Evolutionary conservation across 2,888 invertebrate species (phyloP).

Genomic region (Axea sp.): DNA sequence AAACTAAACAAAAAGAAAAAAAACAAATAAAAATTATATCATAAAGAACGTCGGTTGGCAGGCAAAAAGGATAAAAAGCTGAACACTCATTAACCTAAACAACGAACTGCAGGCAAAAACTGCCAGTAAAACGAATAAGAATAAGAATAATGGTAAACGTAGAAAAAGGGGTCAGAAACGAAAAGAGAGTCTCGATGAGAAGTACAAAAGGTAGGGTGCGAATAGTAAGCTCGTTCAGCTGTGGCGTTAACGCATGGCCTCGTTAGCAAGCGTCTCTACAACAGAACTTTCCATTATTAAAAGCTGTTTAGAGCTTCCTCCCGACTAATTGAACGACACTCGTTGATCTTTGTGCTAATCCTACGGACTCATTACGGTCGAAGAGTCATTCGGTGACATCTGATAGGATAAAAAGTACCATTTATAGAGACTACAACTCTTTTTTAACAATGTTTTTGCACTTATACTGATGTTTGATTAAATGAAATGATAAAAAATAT

Average conservation of each 20-base stretch:
- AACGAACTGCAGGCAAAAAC: constrained; percentile 59
- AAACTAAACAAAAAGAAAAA: too few species aligned
- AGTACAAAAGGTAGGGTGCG: constrained; percentile 64
- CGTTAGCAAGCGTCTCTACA: constrained; percentile 70
- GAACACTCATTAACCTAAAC: constrained; percentile 65
- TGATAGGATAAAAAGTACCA: constrained; percentile 7
- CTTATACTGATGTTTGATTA: too few species aligned
- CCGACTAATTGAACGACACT: constrained; percentile 68
- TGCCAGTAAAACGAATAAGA: constrained; percentile 43
- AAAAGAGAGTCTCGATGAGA: constrained; percentile 43
- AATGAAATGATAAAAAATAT: too few species aligned
- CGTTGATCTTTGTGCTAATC: constrained; percentile 65
- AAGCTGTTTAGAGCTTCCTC: constrained; percentile 69
- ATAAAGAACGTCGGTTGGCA: constrained; percentile 39
- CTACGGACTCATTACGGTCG: constrained; percentile 54
- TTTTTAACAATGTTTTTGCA: too few species aligned
- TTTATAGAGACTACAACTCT: too few species aligned
- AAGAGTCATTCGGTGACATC: constrained; percentile 33
- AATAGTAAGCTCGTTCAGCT: constrained; percentile 73
- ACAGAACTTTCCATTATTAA: constrained; percentile 72
- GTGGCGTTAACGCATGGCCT: constrained; percentile 74
- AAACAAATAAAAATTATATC: constrained; percentile 5
- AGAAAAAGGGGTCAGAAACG: constrained; percentile 34
- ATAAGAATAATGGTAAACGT: constrained; percentile 55
- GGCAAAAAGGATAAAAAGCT: constrained; percentile 61